phyloP scores from a whole-genome alignment of 2,797 vertebrate genomes.

The Anabacerthia variegaticeps region DNA sequence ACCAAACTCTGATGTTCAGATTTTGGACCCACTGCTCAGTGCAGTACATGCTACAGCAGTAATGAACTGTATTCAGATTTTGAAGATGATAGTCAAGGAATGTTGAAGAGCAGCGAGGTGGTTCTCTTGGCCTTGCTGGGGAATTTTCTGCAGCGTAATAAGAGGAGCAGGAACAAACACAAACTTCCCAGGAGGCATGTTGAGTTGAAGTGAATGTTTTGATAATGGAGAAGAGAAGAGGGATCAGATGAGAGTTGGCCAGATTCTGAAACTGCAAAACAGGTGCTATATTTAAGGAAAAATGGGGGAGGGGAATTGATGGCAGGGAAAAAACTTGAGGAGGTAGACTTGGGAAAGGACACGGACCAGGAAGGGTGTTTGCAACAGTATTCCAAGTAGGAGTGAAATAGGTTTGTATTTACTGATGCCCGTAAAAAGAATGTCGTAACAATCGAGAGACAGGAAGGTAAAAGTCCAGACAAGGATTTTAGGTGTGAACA shows the following conservation, averaged over 20 bases:
- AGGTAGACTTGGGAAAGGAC: neutral
- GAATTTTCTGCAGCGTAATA: accelerated
- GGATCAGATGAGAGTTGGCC: neutral
- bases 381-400: neutral
- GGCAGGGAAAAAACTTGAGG: neutral
- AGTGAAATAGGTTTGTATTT: neutral
- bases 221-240: neutral
- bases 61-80: neutral
- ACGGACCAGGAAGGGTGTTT: neutral
- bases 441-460: neutral
- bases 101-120: neutral
- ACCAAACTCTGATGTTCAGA: neutral
- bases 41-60: accelerated
- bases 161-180: neutral
- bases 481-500: neutral
- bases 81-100: neutral
- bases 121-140: neutral
- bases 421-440: neutral
- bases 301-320: neutral
- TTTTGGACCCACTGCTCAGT: accelerated
- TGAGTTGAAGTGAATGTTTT: neutral
- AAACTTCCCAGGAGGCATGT: neutral
- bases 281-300: neutral
- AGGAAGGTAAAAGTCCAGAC: neutral
- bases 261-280: neutral